Base-by-base conservation (phyloP, 2,113 vertebrate species). In the Cavia aperea region DNA sequence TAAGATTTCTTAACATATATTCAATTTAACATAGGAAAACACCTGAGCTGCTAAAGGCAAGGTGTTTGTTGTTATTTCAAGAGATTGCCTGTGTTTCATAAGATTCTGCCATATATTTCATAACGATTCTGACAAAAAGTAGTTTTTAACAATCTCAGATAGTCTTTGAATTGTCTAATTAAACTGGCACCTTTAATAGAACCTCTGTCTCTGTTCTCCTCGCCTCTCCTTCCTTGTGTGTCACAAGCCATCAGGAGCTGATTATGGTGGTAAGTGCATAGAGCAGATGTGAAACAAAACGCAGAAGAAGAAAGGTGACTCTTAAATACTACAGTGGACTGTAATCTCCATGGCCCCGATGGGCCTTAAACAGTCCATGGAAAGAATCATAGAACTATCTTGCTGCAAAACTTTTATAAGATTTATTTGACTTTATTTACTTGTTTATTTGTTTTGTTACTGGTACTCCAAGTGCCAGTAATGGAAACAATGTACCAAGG, bases 191-290 rank as follows among this genome's bases (percentile, higher is more conserved):
- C 36, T 39, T 82, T 58, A 88, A 5, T 84, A 82, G 65, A 95
- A 94, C 91, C 86, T 43, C 86, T 85, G 4, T 46, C 26, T 91
- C 0, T 72, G 49, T 86, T 33, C 1, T 88, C 85, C 29, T 33
- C 56, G 62, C 13, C 9, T 86, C 2, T 33, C 62, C 70, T 88
- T 96, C 8, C 0, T 1, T 56, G 63, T 29, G 13, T 94, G 84
- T 97, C 94, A 96, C 93, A 97, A 93, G 5, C 88, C 84, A 96
- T 96, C 89, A 87, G 36, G 92, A 94, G 49, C 72, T 49, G 95
- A 94, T 97, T 96, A 92, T 43, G 46, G 29, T 90, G 90, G 51
- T 92, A 95, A 95, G 81, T 73, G 93, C 54, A 65, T 93, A 68
- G 0, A 0, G 63, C 36, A 94, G 60, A 94, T 96, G 95, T 94